These are phyloP conservation scores for Dermochelys coriacea DNA, from an alignment of 2,797 vertebrate species.

Conservation along the genomic window DNA sequence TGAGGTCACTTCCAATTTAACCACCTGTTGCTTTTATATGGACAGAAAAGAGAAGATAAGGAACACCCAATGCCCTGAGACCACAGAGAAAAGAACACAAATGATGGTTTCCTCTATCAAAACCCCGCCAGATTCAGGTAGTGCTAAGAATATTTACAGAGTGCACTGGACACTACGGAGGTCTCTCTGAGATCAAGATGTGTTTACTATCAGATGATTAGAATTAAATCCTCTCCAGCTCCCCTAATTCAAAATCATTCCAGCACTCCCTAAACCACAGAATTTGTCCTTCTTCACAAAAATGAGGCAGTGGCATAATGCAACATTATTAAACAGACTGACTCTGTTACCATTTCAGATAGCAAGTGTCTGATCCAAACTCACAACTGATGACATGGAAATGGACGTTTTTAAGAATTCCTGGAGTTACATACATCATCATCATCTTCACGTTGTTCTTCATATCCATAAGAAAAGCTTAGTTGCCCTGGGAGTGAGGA, in stretches of 20 bases:
- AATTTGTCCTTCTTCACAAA: not conserved
- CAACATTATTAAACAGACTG: not conserved
- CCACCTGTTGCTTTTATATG: not conserved
- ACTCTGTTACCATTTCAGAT: not conserved
- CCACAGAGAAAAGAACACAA: not conserved
- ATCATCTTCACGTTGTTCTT: accelerated
- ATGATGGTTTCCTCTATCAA: not conserved
- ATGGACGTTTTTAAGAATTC: not conserved
- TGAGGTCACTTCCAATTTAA: not conserved
- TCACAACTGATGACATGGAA: not conserved
- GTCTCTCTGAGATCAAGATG: not conserved
- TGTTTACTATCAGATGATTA: not conserved
- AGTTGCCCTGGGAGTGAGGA: not conserved
- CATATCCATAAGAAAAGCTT: not conserved
- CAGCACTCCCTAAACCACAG: not conserved
- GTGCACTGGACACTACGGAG: not conserved
- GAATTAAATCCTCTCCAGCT: not conserved
- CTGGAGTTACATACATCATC: not conserved
- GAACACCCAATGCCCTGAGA: not conserved
- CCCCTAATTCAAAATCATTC: not conserved
- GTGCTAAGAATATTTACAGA: not conserved
- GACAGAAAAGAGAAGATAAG: not conserved
- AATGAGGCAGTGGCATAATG: not conserved
- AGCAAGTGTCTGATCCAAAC: not conserved
- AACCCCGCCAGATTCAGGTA: not conserved